phyloP scores from a whole-genome alignment of 1,140 invertebrate genomes.

The Caenorhabditis brenneri region DNA sequence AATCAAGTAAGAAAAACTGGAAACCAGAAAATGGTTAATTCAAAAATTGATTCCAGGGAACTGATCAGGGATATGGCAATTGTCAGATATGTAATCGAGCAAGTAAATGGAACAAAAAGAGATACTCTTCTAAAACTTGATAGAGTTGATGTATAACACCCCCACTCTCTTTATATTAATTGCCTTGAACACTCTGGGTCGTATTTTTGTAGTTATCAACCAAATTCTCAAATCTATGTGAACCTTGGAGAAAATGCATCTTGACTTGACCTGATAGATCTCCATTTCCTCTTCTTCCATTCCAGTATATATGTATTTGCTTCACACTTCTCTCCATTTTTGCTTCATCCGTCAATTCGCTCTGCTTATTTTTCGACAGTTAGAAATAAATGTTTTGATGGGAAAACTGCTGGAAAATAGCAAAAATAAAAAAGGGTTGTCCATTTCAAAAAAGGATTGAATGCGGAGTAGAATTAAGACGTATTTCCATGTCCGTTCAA shows the following conservation, averaged over 20 bases:
- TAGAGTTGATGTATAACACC: background rate
- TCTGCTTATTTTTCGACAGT: background rate
- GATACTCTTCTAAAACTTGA: constrained; percentile 13
- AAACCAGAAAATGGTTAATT: too few species aligned
- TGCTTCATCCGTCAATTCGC: too few species aligned
- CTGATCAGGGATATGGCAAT: background rate
- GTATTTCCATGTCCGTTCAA: background rate
- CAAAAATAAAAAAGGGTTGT: too few species aligned
- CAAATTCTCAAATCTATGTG: background rate
- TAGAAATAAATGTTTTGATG: constrained; percentile 22
- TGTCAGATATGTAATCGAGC: background rate
- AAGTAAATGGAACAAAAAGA: background rate
- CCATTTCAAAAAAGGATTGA: background rate
- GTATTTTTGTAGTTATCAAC: background rate
- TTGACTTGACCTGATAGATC: background rate
- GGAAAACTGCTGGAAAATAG: background rate
- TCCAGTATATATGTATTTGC: background rate
- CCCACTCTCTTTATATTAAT: background rate
- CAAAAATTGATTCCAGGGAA: background rate
- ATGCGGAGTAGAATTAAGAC: background rate
- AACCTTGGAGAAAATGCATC: background rate
- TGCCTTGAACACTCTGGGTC: background rate
- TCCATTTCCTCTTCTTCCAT: background rate
- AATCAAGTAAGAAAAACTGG: background rate
- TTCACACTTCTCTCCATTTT: background rate